These are phyloP conservation scores for Podarcis cretensis DNA, from an alignment of 2,113 vertebrate genomes.

Conservation along the genomic window DNA sequence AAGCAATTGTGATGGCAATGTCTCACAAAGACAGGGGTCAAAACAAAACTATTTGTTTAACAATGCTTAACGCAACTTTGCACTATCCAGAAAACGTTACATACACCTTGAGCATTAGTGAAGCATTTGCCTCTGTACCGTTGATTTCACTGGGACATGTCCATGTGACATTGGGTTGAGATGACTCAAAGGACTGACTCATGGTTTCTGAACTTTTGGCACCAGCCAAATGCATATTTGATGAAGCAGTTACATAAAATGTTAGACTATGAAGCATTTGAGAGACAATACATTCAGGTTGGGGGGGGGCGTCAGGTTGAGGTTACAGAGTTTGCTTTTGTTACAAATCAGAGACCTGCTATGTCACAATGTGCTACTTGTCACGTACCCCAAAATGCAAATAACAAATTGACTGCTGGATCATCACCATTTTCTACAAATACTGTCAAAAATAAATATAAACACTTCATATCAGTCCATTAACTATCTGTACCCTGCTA, in stretches of 20 bases:
- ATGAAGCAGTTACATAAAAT: not conserved
- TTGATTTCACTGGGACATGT: not conserved
- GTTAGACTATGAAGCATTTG: not conserved
- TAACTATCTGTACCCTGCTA: not conserved
- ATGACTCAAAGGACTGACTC: not conserved
- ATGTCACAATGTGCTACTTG: not conserved
- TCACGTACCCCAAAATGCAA: not conserved
- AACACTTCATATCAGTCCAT: not conserved
- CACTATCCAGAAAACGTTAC: not conserved
- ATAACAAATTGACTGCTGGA: not conserved
- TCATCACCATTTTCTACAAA: conserved; percentile 14
- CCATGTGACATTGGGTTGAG: not conserved
- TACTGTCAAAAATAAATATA: not conserved
- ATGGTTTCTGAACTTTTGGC: not conserved
- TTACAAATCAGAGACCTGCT: not conserved
- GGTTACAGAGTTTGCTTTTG: not conserved
- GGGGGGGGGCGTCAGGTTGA: not conserved
- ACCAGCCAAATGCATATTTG: not conserved
- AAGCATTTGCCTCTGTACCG: not conserved
- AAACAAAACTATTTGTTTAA: not conserved
- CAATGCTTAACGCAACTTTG: not conserved
- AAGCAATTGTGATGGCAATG: not conserved
- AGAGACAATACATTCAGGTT: not conserved
- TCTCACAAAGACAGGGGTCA: no score
- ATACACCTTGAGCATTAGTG: not conserved